Evolutionary conservation across 2,888 invertebrate species (phyloP).

Genomic region (Watsonalla cultraria): DNA sequence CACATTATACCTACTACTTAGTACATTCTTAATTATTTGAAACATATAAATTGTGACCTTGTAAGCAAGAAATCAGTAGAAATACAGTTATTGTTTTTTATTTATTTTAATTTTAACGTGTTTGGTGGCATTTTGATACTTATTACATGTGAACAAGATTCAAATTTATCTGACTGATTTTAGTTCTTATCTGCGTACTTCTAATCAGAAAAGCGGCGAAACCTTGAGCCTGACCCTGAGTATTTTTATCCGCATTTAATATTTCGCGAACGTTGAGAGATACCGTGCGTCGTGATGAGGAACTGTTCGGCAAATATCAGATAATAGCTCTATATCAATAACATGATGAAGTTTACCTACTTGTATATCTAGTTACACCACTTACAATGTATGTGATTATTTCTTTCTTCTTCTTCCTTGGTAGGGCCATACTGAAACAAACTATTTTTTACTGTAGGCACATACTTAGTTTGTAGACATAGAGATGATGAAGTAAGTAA

Average conservation of each 20-base stretch:
- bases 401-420: too few relatives aligned
- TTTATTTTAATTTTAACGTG: constrained; percentile 26
- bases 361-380: constrained; percentile 8
- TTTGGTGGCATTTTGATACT: constrained; percentile 17
- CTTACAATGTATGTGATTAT: background rate
- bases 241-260: constrained; percentile 70
- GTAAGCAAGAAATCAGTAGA: constrained; percentile 63
- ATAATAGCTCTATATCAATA: constrained; percentile 32
- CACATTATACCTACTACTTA: constrained; percentile 7
- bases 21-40: constrained; percentile 29
- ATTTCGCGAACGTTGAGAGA: constrained; percentile 66
- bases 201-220: constrained; percentile 72
- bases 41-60: constrained; percentile 55
- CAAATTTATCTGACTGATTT: constrained; percentile 35
- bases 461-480: too few relatives aligned
- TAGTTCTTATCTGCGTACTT: constrained; percentile 58
- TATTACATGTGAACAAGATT: constrained; percentile 34
- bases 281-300: constrained; percentile 47
- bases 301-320: constrained; percentile 39
- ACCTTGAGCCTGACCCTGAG: constrained; percentile 76
- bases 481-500: too few relatives aligned
- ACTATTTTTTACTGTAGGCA: too few relatives aligned
- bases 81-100: constrained; percentile 66
- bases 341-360: constrained; percentile 13
- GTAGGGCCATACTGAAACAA: too few relatives aligned